Percentiles rank a stretch among this genome's conserved stretches.
Conservation (phyloP, 2,113 vertebrate species). For the Oreochromis tanganicae region DNA sequence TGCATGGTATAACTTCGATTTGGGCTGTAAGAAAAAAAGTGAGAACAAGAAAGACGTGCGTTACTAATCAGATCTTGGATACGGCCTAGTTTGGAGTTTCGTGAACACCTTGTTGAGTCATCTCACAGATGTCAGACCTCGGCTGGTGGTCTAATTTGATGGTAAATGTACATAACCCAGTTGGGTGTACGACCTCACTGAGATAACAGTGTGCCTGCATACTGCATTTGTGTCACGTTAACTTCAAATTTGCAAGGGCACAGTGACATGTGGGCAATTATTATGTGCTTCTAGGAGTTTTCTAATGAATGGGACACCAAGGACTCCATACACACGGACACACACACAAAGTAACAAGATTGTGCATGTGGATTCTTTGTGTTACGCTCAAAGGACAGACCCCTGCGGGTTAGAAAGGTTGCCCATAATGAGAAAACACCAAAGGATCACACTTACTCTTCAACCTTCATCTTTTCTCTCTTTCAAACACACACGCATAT, state of each 20-base stretch:
- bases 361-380: background rate
- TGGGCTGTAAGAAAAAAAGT: slow-evolving; percentile 80
- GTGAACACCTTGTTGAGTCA: background rate
- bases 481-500: background rate
- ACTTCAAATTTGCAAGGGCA: slow-evolving; percentile 40
- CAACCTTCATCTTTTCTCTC: background rate
- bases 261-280: slow-evolving; percentile 46
- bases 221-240: background rate
- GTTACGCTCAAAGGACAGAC: slow-evolving; percentile 26
- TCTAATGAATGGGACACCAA: background rate
- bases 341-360: background rate
- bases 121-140: background rate
- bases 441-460: background rate
- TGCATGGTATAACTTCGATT: slow-evolving; percentile 99
- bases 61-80: background rate
- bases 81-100: background rate
- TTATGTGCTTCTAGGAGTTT: slow-evolving; percentile 20
- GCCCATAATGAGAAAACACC: slow-evolving; percentile 23
- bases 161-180: background rate
- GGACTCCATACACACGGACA: background rate
- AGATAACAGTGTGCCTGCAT: background rate
- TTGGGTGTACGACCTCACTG: background rate
- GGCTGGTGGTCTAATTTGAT: slow-evolving; percentile 28
- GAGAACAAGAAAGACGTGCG: background rate
- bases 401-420: slow-evolving; percentile 35